Evolutionary conservation across 2,888 invertebrate species (phyloP).

Genomic region (Dimorphilus gyrociliatus): DNA sequence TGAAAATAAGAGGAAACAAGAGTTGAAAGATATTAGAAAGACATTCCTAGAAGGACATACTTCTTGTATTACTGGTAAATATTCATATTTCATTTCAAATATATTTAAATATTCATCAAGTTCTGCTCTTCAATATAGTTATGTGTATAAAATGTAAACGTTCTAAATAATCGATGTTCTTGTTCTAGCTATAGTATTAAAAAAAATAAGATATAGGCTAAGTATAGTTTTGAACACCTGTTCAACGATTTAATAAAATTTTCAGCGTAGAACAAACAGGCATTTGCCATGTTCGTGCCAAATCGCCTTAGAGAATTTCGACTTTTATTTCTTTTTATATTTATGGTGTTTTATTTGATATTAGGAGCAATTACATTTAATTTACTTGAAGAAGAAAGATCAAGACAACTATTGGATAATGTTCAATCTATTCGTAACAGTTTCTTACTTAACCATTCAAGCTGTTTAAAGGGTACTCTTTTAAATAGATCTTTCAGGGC

Average conservation of each 20-base stretch:
- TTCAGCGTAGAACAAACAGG: too few relatives aligned
- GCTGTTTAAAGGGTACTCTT: slow-evolving; percentile 46
- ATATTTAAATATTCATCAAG: too few relatives aligned
- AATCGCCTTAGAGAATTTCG: slow-evolving; percentile 45
- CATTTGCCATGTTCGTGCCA: too few relatives aligned
- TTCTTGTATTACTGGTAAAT: slow-evolving; percentile 8
- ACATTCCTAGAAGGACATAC: slow-evolving; percentile 51
- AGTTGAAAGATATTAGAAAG: slow-evolving; percentile 44
- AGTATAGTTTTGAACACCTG: too few relatives aligned
- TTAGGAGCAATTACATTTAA: slow-evolving; percentile 53
- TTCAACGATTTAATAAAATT: too few relatives aligned
- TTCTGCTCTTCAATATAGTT: too few relatives aligned
- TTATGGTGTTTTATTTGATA: slow-evolving; percentile 48
- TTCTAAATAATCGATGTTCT: too few relatives aligned
- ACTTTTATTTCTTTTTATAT: slow-evolving; percentile 39
- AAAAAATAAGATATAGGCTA: too few relatives aligned
- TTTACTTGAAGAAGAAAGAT: slow-evolving; percentile 49
- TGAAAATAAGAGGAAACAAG: slow-evolving; percentile 46
- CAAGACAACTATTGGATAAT: slow-evolving; percentile 36
- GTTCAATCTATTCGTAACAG: slow-evolving; percentile 41
- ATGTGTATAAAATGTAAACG: too few relatives aligned
- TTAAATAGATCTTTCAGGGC: slow-evolving; percentile 1
- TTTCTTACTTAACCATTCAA: slow-evolving; percentile 46
- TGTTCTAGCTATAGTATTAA: too few relatives aligned
- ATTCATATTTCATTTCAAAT: too few relatives aligned